Evolutionary conservation across 2,888 invertebrate genomes (phyloP).

Genomic region (Chymomyza caudatula): DNA sequence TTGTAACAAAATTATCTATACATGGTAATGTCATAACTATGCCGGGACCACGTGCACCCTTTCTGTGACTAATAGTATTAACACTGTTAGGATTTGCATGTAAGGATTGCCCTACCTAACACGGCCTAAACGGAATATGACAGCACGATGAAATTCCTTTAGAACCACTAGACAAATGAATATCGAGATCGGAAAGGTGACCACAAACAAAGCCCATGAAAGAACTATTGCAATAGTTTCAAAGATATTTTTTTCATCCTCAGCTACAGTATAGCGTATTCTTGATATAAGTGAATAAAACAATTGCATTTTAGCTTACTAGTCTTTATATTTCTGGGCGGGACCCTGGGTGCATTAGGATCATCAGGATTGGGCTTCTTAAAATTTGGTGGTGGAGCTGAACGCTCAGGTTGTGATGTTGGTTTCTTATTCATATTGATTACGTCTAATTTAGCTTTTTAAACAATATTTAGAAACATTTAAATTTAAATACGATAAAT

Average conservation of each 20-base stretch:
- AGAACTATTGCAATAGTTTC: slow-evolving; percentile 25
- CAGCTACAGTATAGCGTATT: slow-evolving; percentile 24
- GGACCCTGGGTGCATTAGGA: too few relatives aligned
- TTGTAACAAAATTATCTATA: slow-evolving; percentile 80
- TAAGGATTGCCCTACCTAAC: slow-evolving; percentile 50
- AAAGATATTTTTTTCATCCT: slow-evolving; percentile 12
- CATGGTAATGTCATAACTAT: slow-evolving; percentile 82
- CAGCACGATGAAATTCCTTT: slow-evolving; percentile 81
- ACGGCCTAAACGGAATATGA: slow-evolving; percentile 82
- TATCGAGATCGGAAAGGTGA: slow-evolving; percentile 67
- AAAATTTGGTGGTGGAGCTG: too few relatives aligned
- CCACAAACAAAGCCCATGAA: slow-evolving; percentile 30
- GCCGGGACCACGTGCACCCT: slow-evolving; percentile 80
- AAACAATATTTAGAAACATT: too few relatives aligned
- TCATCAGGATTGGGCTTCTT: too few relatives aligned
- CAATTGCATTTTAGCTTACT: slow-evolving; percentile 21
- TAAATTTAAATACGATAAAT: too few relatives aligned
- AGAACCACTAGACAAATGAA: slow-evolving; percentile 75
- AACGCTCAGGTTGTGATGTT: too few relatives aligned
- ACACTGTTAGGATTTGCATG: neutral
- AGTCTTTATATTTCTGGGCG: slow-evolving; percentile 41
- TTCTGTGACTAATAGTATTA: slow-evolving; percentile 28
- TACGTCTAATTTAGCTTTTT: too few relatives aligned
- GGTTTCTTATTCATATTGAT: too few relatives aligned
- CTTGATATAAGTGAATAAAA: neutral